Base-by-base conservation (phyloP, 2,113 vertebrate genomes). In the Stegastes partitus region DNA sequence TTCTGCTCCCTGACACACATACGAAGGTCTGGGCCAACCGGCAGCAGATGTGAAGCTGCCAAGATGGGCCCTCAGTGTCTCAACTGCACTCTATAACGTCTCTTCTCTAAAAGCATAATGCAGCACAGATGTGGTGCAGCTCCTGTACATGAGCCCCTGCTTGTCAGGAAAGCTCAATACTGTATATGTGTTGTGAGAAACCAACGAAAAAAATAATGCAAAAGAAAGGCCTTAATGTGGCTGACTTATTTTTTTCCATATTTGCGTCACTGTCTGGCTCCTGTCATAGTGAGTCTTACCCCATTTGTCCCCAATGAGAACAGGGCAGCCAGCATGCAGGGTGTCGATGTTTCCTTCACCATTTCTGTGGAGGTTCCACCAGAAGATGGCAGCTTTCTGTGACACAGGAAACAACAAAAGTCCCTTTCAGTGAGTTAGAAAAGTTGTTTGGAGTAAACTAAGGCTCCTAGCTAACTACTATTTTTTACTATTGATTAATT, bases 261-360 rank as follows among this genome's bases (percentile, higher is more conserved):
- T 39, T 9, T 39, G 11, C 1, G 0, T 45, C 10, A 51, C 39
- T 25, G 44, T 8, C n/a, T 37, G 37, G 21, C 11, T 45, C 19
- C 31, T 5, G 34, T 51, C 21, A 53, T 39, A 21, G 0, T 22
- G 50, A 59, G 21, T 57, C 94, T 95, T 92, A 99, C 97, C 97
- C 97, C 98, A 99, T 82, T 99, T 99, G 87, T 98, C 96, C 49
- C 97, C 98, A 0, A 95, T 93, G 19, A 99, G 94, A 31, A 99
- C 97, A 0, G 97, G 97, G 61, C 97, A 99, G 68, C 96, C 97
- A 0, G 96, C 97, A 0, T 99, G 98, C 16, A 99, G 95, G 0
- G 97, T 98, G 91, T 96, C 95, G 0, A 10, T 93, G 0, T 98
- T 87, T 0, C 96, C 97, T 0, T 93, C 86, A 19, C 97, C 97